Percentiles rank a stretch among this genome's conserved stretches.
phyloP scores from a whole-genome alignment of 2,113 vertebrate species.

The Antechinus stuartii region DNA sequence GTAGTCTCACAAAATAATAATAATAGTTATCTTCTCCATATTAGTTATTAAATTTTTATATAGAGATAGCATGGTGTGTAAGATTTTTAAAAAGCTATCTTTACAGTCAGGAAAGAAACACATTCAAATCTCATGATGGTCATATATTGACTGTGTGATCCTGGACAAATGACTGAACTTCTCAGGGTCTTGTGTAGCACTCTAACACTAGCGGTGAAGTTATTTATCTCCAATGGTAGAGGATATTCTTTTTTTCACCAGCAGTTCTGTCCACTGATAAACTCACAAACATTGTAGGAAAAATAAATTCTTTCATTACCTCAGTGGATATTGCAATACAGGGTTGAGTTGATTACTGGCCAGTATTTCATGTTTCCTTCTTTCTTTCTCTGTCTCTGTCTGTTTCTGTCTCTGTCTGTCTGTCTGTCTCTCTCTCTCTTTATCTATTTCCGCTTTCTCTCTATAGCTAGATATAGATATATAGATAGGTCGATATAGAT shows the following conservation, averaged over 20 bases:
- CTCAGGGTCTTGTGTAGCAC: fast-evolving
- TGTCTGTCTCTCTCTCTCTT: not conserved
- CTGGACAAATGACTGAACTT: not conserved
- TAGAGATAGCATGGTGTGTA: not conserved
- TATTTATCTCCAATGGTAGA: not conserved
- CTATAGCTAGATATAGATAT: no score
- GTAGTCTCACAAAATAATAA: not conserved
- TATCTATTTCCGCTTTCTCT: no score
- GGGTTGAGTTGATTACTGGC: not conserved
- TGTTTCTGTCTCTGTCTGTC: not conserved
- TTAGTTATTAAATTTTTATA: not conserved
- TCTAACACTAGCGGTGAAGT: not conserved
- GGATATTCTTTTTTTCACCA: not conserved
- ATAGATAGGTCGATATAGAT: no score
- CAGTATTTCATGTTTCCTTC: not conserved
- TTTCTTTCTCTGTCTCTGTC: not conserved
- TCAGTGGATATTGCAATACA: not conserved
- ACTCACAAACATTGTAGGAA: not conserved
- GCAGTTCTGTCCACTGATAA: not conserved
- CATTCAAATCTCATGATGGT: not conserved
- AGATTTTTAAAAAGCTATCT: not conserved
- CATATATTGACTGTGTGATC: not conserved
- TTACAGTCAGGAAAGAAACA: not conserved
- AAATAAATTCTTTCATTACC: not conserved
- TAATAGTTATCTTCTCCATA: not conserved